These are phyloP conservation scores for Thalpophila matura DNA, from an alignment of 2,888 invertebrate species.

Conservation along the genomic window DNA sequence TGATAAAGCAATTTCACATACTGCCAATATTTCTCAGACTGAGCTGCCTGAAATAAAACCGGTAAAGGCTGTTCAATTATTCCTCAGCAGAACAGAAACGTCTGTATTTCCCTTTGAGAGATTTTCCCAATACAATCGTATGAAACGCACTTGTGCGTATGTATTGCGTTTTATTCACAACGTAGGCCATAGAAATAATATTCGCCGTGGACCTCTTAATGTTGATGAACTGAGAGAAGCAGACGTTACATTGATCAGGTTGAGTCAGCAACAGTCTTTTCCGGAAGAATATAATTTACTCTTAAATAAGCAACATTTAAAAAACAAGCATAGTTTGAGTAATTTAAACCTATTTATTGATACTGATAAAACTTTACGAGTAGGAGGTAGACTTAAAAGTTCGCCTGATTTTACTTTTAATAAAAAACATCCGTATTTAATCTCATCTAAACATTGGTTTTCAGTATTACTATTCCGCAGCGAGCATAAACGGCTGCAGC, in stretches of 20 bases:
- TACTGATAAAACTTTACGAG: not conserved
- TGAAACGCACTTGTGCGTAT: not conserved
- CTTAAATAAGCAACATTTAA: not conserved
- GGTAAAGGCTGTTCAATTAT: not conserved
- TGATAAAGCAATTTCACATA: not conserved
- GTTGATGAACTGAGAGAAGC: not conserved
- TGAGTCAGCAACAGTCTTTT: constrained; percentile 1
- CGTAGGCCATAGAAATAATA: not conserved
- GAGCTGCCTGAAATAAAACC: constrained; percentile 6
- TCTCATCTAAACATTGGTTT: not conserved
- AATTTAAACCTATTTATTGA: not conserved
- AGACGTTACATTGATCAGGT: not conserved
- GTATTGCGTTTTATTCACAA: not conserved
- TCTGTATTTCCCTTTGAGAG: not conserved
- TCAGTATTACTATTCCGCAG: not conserved
- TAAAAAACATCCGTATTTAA: not conserved
- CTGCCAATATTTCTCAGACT: not conserved
- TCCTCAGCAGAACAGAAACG: not conserved
- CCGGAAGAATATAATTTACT: not conserved
- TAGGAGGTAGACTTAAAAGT: not conserved
- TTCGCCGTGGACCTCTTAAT: not conserved
- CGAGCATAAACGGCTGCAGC: not conserved
- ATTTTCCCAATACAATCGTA: not conserved
- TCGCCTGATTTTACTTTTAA: not conserved
- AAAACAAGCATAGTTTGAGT: not conserved